A percentile compares a stretch with the other conserved stretches of the same genome.
phyloP scores from a whole-genome alignment of 2,113 vertebrate species.

The Aptenodytes patagonicus region DNA sequence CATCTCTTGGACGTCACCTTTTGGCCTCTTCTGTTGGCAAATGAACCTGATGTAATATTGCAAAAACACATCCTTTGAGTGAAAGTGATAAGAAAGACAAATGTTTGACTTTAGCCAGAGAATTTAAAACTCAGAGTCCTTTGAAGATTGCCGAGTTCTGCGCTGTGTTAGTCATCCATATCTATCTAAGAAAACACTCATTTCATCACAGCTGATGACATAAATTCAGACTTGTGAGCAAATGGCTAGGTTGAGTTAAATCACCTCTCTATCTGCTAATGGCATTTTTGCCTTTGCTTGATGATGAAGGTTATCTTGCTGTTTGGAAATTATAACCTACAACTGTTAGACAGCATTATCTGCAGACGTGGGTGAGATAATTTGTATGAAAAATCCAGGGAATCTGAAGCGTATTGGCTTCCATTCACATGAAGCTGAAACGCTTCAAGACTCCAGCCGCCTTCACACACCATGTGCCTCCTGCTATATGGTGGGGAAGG shows the following conservation, averaged over 20 bases:
- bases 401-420: conserved; percentile 8
- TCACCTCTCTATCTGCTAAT: conserved; percentile 58
- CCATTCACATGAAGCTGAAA: not conserved
- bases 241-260: conserved; percentile 64
- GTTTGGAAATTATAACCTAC: conserved; percentile 58
- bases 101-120: conserved; percentile 52
- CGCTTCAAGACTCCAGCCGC: not conserved
- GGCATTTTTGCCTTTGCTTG: conserved; percentile 59
- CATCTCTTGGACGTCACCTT: conserved; percentile 2
- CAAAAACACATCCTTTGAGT: conserved; percentile 29
- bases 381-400: conserved; percentile 41
- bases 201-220: conserved; percentile 65
- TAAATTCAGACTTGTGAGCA: conserved; percentile 59
- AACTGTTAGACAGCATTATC: conserved; percentile 46
- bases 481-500: conserved; percentile 14
- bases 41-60: conserved; percentile 17
- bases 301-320: conserved; percentile 65
- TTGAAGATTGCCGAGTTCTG: conserved; percentile 56
- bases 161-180: conserved; percentile 35
- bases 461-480: not conserved
- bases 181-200: conserved; percentile 69
- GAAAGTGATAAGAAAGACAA: conserved; percentile 58
- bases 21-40: conserved; percentile 35
- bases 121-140: conserved; percentile 35
- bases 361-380: conserved; percentile 60